Evolutionary conservation across 92 coral and sea anemone genomes (phyloP), one percentile per base, ranked within the genome.

Genomic region (Micromussa lordhowensis): DNA sequence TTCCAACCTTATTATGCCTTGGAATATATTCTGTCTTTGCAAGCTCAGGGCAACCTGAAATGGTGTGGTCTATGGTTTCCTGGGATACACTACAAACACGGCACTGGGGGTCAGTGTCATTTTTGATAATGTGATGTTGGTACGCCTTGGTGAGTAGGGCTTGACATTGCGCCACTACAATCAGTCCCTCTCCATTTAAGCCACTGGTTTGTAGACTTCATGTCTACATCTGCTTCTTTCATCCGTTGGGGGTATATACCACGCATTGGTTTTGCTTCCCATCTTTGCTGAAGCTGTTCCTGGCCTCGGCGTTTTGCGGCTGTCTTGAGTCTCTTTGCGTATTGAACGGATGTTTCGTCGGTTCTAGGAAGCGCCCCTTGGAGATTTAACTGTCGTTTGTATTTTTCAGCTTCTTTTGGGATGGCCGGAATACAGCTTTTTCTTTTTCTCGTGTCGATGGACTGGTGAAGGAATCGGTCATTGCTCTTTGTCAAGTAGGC

Each of bases 331-430:
- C n/a, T n/a, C n/a, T n/a, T n/a, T n/a, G n/a, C n/a, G n/a, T n/a
- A n/a, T n/a, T n/a, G n/a, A n/a, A n/a, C n/a, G n/a, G n/a, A n/a
- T n/a, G n/a, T n/a, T n/a, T n/a, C n/a, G n/a, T n/a, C n/a, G n/a
- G n/a, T n/a, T n/a, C n/a, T n/a, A n/a, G n/a, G n/a, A n/a, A n/a
- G n/a, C 3, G 32, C 19, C 40, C 74, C 82, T 68, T 24, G 35
- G 31, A 72, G 54, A 28, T 85, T 40, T 53, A 77, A 40, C 35
- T 86, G 75, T 3, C 22, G 3, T 24, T 61, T 66, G 66, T 48
- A 77, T 58, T 86, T 77, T 38, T 2, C 49, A 55, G 85, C 89
- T 68, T 89, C n/a, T n/a, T n/a, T n/a, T n/a, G n/a, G n/a, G n/a
- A n/a, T n/a, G n/a, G n/a, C n/a, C n/a, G n/a, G n/a, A n/a, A n/a